phyloP scores from a whole-genome alignment of 2,113 vertebrate genomes.

The Emydura subglobosa region DNA sequence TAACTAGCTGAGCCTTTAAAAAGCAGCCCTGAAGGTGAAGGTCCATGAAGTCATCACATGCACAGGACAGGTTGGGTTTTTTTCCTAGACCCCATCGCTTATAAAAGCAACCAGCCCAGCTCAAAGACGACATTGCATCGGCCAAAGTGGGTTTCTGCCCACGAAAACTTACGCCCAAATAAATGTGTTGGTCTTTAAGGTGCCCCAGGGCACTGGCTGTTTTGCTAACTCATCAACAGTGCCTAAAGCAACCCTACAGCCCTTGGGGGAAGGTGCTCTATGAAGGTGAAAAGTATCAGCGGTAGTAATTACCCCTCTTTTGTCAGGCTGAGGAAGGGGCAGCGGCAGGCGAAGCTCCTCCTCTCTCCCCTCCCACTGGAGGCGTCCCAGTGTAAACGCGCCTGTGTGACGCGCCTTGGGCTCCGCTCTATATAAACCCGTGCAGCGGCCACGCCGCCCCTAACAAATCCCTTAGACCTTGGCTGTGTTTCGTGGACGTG shows the following conservation, averaged over 20 bases:
- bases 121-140: background rate
- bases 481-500: slow-evolving; percentile 5
- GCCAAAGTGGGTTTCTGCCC: no score
- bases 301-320: background rate
- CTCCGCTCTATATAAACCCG: accelerated
- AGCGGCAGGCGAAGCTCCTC: accelerated
- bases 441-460: background rate
- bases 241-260: background rate
- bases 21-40: background rate
- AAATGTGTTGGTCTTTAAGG: no score
- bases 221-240: no score
- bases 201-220: no score
- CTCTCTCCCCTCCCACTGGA: accelerated
- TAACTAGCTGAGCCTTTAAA: background rate
- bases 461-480: background rate
- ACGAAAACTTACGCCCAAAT: no score
- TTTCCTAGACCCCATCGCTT: background rate
- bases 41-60: background rate
- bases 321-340: no score
- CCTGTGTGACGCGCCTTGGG: background rate
- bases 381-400: accelerated
- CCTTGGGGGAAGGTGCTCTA: background rate
- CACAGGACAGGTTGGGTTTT: background rate
- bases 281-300: background rate
- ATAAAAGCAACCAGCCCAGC: slow-evolving; percentile 24